These are phyloP conservation scores for Helicoverpa armigera DNA, from an alignment of 1,140 invertebrate species.

Conservation along the genomic window DNA sequence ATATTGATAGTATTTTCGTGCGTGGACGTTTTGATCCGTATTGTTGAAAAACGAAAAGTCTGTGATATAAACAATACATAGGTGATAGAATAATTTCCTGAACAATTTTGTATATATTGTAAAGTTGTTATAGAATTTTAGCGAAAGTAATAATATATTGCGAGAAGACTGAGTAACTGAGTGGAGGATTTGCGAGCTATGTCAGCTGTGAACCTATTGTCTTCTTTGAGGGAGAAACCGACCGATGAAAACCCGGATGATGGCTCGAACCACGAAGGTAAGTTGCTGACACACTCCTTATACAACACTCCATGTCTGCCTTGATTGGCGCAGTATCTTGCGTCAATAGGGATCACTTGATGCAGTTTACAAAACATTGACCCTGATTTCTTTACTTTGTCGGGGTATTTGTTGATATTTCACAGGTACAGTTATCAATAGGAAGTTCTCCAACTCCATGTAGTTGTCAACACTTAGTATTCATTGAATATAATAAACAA, in stretches of 20 bases:
- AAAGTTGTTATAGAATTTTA: conserved; percentile 84
- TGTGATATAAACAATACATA: conserved; percentile 87
- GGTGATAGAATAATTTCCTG: conserved; percentile 84
- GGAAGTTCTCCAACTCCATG: background rate
- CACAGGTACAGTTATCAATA: background rate
- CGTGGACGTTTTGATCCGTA: conserved; percentile 86
- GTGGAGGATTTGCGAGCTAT: conserved; percentile 81
- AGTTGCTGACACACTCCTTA: conserved; percentile 20
- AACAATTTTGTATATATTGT: conserved; percentile 85
- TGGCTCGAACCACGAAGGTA: conserved; percentile 64
- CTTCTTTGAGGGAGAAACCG: conserved; percentile 83
- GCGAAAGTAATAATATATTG: conserved; percentile 84
- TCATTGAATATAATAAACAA: conserved; percentile 19
- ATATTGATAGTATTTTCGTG: conserved; percentile 86
- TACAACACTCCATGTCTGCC: conserved; percentile 4
- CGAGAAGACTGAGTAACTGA: conserved; percentile 84
- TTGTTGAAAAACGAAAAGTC: conserved; percentile 87
- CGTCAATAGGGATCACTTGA: background rate
- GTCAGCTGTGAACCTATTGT: conserved; percentile 85
- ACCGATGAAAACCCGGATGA: conserved; percentile 72
- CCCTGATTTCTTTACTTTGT: conserved; percentile 33
- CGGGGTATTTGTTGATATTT: background rate
- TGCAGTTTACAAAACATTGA: conserved; percentile 48
- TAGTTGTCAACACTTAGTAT: background rate
- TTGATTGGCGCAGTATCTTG: conserved; percentile 3